phyloP scores from a whole-genome alignment of 1,140 invertebrate genomes.

The Tribolium castaneum region DNA sequence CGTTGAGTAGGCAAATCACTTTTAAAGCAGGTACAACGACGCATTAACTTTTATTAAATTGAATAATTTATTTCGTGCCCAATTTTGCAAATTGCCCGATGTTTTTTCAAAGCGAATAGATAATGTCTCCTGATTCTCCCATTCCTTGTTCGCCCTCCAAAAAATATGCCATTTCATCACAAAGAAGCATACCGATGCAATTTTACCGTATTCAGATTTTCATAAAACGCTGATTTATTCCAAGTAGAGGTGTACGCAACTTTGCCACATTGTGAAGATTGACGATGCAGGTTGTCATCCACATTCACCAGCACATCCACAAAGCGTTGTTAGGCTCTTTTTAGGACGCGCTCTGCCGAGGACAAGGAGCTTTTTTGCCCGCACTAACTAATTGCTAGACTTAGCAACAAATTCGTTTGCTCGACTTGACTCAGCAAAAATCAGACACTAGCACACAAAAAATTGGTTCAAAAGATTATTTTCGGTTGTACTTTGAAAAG shows the following conservation, averaged over 20 bases:
- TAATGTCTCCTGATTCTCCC: constrained; percentile 7
- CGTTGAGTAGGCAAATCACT: constrained; percentile 11
- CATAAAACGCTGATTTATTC: constrained; percentile 30
- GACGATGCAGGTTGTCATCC: constrained; percentile 28
- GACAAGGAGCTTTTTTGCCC: constrained; percentile 20
- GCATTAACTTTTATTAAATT: constrained; percentile 9
- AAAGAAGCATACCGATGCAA: constrained; percentile 23
- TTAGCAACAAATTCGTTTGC: constrained; percentile 16
- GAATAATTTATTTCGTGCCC: constrained; percentile 12
- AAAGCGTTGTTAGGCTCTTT: constrained; percentile 23
- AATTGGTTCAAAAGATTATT: no score
- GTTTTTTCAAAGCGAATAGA: constrained; percentile 32
- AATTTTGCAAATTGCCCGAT: constrained; percentile 23
- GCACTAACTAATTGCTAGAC: constrained; percentile 19
- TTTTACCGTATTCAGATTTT: constrained; percentile 33
- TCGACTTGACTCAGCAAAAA: neutral
- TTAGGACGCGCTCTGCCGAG: constrained; percentile 24
- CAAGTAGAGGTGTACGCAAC: constrained; percentile 7
- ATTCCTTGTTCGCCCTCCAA: constrained; percentile 1
- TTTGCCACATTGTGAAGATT: constrained; percentile 20
- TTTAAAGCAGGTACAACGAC: neutral
- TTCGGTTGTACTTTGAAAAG: no score
- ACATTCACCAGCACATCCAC: constrained; percentile 25
- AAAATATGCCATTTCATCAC: constrained; percentile 27
- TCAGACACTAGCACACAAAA: neutral